phyloP scores from a whole-genome alignment of 2,888 invertebrate genomes.

The Volucella inflata region DNA sequence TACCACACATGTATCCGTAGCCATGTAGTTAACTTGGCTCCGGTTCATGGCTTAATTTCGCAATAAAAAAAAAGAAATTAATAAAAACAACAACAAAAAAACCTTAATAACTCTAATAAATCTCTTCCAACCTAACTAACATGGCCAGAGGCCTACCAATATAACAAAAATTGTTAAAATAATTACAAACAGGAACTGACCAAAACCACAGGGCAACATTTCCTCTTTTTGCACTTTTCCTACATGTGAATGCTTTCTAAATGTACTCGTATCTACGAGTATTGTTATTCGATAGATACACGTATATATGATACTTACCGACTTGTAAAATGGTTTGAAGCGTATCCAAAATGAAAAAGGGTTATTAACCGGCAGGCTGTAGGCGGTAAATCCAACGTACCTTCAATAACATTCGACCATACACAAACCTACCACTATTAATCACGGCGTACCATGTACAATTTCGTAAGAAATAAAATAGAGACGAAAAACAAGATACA shows the following conservation, averaged over 20 bases:
- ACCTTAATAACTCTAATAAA: slow-evolving; percentile 22
- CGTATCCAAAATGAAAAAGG: slow-evolving; percentile 66
- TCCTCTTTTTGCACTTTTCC: slow-evolving; percentile 25
- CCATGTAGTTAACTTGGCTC: slow-evolving; percentile 16
- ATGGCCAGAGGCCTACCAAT: slow-evolving; percentile 2
- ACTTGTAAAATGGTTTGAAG: slow-evolving; percentile 54
- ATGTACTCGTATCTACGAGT: too few relatives aligned
- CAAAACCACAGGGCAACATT: slow-evolving; percentile 36
- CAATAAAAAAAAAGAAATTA: slow-evolving; percentile 17
- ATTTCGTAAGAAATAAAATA: slow-evolving; percentile 23
- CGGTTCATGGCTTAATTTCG: slow-evolving; percentile 11
- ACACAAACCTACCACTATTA: slow-evolving; percentile 43
- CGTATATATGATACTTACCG: slow-evolving; percentile 53
- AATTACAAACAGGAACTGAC: slow-evolving; percentile 54
- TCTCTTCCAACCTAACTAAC: not conserved
- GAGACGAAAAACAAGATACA: slow-evolving; percentile 25
- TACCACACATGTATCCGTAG: too few relatives aligned
- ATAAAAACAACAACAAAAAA: slow-evolving; percentile 13
- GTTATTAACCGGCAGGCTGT: slow-evolving; percentile 58
- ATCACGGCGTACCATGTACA: slow-evolving; percentile 16
- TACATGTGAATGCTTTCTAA: not conserved
- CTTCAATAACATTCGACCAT: slow-evolving; percentile 2
- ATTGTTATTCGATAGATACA: too few relatives aligned
- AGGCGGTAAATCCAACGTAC: slow-evolving; percentile 58
- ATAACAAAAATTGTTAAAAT: slow-evolving; percentile 19